phyloP scores from a whole-genome alignment of 1,140 invertebrate species.

The Monochamus saltuarius region DNA sequence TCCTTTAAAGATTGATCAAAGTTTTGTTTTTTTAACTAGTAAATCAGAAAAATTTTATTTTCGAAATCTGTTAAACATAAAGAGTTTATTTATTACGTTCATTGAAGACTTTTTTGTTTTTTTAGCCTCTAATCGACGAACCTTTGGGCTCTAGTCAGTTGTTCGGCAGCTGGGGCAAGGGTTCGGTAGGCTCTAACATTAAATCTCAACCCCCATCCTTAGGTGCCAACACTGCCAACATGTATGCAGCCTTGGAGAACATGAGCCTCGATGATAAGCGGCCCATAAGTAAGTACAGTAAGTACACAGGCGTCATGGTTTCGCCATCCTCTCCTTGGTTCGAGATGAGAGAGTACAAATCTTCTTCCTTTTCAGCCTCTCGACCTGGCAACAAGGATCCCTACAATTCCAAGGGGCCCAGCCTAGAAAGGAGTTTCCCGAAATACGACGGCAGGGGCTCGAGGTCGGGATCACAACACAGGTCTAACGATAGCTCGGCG shows the following conservation, averaged over 20 bases:
- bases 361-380: conserved; percentile 5
- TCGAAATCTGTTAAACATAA: not conserved
- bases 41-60: not conserved
- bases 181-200: conserved; percentile 37
- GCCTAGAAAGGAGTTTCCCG: conserved; percentile 52
- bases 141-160: conserved; percentile 51
- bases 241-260: conserved; percentile 54
- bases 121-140: conserved; percentile 53
- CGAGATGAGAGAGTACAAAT: not conserved
- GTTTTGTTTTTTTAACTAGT: no score
- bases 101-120: conserved; percentile 19
- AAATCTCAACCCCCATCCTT: conserved; percentile 28
- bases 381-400: conserved; percentile 49
- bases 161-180: conserved; percentile 49
- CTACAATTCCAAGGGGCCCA: conserved; percentile 53
- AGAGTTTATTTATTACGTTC: not conserved
- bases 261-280: conserved; percentile 53
- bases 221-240: conserved; percentile 49
- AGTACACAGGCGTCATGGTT: not conserved
- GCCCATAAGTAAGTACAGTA: conserved; percentile 50
- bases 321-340: not conserved
- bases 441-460: conserved; percentile 55
- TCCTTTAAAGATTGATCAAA: not conserved
- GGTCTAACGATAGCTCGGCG: conserved; percentile 47
- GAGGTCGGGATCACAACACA: conserved; percentile 60